Evolutionary conservation across 1,140 invertebrate species (phyloP), one percentile per base, ranked within the genome.

Genomic region (Drosophila pachea): DNA sequence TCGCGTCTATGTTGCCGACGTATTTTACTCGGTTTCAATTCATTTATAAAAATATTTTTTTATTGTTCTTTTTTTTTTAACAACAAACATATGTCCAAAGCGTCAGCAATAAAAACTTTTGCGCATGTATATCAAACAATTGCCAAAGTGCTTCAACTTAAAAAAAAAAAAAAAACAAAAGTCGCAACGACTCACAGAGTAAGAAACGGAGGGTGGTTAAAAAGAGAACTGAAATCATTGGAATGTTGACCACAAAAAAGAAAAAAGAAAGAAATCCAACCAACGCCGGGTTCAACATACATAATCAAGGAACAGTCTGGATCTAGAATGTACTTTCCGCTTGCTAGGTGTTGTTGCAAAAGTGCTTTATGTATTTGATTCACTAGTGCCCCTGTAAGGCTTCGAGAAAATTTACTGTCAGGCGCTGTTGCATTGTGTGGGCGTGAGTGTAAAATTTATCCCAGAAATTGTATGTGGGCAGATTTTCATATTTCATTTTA

Each of bases 401-500:
- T 58, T 73, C 63, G 49, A 8, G 35, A 53, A 38, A 36, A 43
- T 58, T 70, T 68, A 49, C 55, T 55, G 50, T 76, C 43, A 49
- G 47, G 70, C 53, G 65, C 78, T 81, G 77, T 81, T 81, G 77
- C 77, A 81, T 76, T 82, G 38, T 43, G 70, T 45, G 78, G 58
- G 60, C 58, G 56, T 60, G 47, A 66, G 65, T 75, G 62, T 58
- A 47, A 43, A 78, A 82, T 45, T 73, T 79, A 82, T 82, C 78
- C 78, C 77, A 81, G 73, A 76, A 62, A 66, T 63, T 35, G 31
- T 59, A 59, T 50, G 74, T 76, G 69, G 73, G 47, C 48, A 74
- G 40, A 47, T 62, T 58, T 74, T 48, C 48, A 53, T 64, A 65
- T 82, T 74, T 81, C 77, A 77, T 53, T 81, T 81, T 82, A 77